Evolutionary conservation across 2,888 invertebrate genomes (phyloP), one percentile per base, ranked within the genome.

Genomic region (Mactromeris polynyma): DNA sequence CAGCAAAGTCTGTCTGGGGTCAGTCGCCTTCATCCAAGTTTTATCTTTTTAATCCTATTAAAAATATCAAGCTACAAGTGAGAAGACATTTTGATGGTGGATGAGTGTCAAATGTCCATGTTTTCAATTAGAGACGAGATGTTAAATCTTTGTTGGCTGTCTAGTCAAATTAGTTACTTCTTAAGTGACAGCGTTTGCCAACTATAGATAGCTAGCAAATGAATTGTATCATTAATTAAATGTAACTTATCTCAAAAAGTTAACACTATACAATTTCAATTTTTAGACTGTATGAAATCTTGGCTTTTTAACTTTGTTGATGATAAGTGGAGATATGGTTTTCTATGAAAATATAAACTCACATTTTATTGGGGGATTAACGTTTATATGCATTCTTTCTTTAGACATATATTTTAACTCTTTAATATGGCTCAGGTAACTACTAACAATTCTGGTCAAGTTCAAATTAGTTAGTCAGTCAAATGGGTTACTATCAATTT

Each of bases 121-220:
- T 83, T 83, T 83, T 83, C 83, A 83, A 83, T 83, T 83, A 83
- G 83, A n/a, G 73, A 36, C 33, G 17, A 21, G 77, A 46, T 69
- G 69, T 42, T 83, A 77, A 77, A 73, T 40, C 82, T 42, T 36
- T 77, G 83, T 77, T 31, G 42, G 38, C 82, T 64, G 38, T 81
- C 81, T 46, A 31, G 33, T n/a, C 83, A 33, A 69, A 36, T 83
- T 83, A 46, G 73, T 83, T 77, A 77, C 83, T 83, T 42, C 51
- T 73, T 19, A 46, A 83, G 46, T 51, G 51, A 33, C 46, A n/a
- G 51, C 40, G 31, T 42, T 83, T 83, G 83, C 83, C 51, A 83
- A 77, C 46, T 46, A n/a, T n/a, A 36, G 73, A 83, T 83, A 73
- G 73, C 42, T 11, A 6, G 21, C 69, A 64, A 51, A 83, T 73